These are phyloP conservation scores for Chironex yamaguchii DNA, from an alignment of 30 jellyfish, hydroid and myxozoan genomes.

Conservation along the genomic window DNA sequence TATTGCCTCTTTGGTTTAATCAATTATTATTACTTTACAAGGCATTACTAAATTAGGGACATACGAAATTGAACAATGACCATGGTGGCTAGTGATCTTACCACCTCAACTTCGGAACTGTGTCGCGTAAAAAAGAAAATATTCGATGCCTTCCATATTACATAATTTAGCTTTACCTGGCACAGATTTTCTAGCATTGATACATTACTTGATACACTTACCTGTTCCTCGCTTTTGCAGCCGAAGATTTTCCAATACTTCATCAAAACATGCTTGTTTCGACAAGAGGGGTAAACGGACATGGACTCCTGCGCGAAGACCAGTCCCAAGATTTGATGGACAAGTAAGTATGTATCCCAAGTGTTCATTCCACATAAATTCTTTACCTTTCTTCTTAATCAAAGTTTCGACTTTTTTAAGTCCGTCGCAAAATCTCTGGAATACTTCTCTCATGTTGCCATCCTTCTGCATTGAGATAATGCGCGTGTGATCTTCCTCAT, in stretches of 20 bases:
- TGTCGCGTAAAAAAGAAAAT: too few relatives aligned
- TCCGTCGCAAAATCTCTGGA: slow-evolving; percentile 71
- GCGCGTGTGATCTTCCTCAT: slow-evolving; percentile 86
- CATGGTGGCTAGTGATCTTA: too few relatives aligned
- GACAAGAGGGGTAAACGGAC: slow-evolving; percentile 55
- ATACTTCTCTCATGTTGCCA: slow-evolving; percentile 80
- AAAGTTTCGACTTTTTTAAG: slow-evolving; percentile 32
- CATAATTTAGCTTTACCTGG: too few relatives aligned
- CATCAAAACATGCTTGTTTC: not conserved
- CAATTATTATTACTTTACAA: too few relatives aligned
- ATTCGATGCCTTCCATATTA: too few relatives aligned
- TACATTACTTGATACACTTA: too few relatives aligned
- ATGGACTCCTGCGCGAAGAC: slow-evolving; percentile 89
- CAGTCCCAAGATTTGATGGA: slow-evolving; percentile 88
- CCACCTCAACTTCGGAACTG: too few relatives aligned
- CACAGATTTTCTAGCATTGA: too few relatives aligned
- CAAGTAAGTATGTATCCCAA: slow-evolving; percentile 76
- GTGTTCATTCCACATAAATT: slow-evolving; percentile 81
- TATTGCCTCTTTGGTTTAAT: too few relatives aligned
- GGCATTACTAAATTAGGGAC: too few relatives aligned
- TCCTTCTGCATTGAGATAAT: slow-evolving; percentile 84
- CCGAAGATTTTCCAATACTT: slow-evolving; percentile 26
- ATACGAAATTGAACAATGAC: too few relatives aligned
- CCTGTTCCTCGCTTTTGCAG: slow-evolving; percentile 67
- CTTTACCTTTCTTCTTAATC: slow-evolving; percentile 46